Evolutionary conservation across 2,797 vertebrate genomes (phyloP), one percentile per base, ranked within the genome.

Genomic region (Coilia nasus): DNA sequence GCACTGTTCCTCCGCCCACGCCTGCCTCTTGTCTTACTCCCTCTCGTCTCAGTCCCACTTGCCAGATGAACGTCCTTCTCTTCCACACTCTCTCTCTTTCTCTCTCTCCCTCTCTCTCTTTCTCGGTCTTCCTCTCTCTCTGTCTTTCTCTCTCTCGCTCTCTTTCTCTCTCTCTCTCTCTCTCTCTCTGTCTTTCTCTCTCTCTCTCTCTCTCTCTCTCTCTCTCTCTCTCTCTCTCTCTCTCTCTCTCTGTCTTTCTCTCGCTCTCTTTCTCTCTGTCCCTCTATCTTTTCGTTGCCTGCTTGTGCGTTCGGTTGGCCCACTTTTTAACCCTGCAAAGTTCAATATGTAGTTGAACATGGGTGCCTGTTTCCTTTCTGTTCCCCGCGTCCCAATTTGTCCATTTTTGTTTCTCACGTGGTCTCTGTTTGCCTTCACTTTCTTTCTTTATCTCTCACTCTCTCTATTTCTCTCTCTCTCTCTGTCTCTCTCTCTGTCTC

Each of bases 51-150:
- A 71, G 23, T 85, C 71, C 87, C 87, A 56, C 89, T 86, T 88
- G 84, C 87, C 90, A 90, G 86, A 88, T 87, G 89, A 85, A 85
- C 14, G 50, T 35, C 67, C 41, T 15, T 75, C 31, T 35, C 14
- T 87, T 81, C 54, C 83, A 87, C 85, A 84, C 82, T 85, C 28
- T 60, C 35, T 4, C 86, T 83, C 86, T 92, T 88, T 85, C 10
- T 86, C 56, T 91, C 50, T 54, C 9, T 54, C 7, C 14, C 31
- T 87, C 82, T 54, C 83, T 88, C 85, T 85, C 82, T 85, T 14
- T 88, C 83, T 90, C 88, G 83, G 85, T 6, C 87, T 82, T 87
- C 88, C 87, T 85, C 17, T 44, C 5, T 25, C n/a, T 28, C 71
- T 71, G 50, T 56, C 80, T 78, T 25, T 44, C 25, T n/a, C 47